Base-by-base conservation (phyloP, 2,888 invertebrate genomes). In the Lathronympha strigana region DNA sequence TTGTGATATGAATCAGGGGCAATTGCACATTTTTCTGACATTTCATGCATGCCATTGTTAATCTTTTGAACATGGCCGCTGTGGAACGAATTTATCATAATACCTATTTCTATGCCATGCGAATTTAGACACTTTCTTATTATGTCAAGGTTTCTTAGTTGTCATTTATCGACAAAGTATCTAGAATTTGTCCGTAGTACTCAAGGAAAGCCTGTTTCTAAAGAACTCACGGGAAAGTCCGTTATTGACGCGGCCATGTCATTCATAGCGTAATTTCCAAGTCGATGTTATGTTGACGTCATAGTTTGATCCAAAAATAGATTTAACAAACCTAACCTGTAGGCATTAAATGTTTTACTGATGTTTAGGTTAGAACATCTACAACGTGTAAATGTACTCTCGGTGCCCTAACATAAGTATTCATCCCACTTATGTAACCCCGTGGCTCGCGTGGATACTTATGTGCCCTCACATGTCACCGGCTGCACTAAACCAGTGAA, bases 201-300 rank as follows among this genome's bases (percentile, higher is more conserved):
- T 13, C 15, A 38, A 15, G 40, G 28, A 50, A 23, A 0, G 4
- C 31, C 31, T 21, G n/a, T n/a, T 23, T 23, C 28, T 38, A 40
- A 40, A 13, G 6, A 17, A 11, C 40, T 13, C 40, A 55, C 40
- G 19, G 55, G 40, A 19, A 55, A 55, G 28, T 55, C 55, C 17
- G 19, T 28, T 55, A 55, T 55, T 8, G 55, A 28, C 28, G 40
- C 11, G 17, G 13, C 13, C 21, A 38, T 25, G 25, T 23, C 23
- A 21, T 38, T 38, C 36, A 38, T 40, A 55, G 25, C 40, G 40
- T 28, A 28, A 55, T 43, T 55, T 40, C 43, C 43, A 43, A 28
- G 43, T 55, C 43, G 25, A 55, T 17, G 38, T 6, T 15, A 25
- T 28, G n/a, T 19, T 43, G 43, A 43, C 55, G 55, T 55, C 55